Evolutionary conservation across 2,113 vertebrate species (phyloP).

Genomic region (Typhlomys cinereus): DNA sequence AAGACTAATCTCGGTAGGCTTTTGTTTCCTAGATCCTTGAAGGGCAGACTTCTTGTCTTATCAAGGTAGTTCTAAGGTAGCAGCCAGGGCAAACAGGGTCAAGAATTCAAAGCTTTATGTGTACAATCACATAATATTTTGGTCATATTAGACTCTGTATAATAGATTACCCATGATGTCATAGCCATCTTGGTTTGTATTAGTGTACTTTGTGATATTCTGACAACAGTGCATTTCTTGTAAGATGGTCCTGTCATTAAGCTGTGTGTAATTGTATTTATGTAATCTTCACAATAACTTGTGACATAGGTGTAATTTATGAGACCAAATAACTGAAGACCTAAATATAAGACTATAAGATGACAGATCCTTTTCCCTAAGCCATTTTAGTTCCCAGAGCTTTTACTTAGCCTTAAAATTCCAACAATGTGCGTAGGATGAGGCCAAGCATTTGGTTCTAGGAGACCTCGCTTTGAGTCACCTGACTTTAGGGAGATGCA

Average conservation of each 20-base stretch:
- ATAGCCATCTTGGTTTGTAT: not conserved
- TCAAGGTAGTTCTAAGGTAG: not conserved
- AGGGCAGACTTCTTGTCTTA: not conserved
- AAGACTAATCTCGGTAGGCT: not conserved
- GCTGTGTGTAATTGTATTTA: not conserved
- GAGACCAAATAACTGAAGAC: not conserved
- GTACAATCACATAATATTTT: not conserved
- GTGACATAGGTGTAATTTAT: not conserved
- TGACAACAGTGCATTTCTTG: not conserved
- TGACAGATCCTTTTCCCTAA: not conserved
- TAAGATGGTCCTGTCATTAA: not conserved
- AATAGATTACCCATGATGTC: no score
- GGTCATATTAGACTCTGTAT: not conserved
- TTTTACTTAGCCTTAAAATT: not conserved
- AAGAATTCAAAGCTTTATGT: not conserved
- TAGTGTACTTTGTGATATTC: not conserved
- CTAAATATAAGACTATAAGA: not conserved
- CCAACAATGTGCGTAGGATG: rapidly evolving
- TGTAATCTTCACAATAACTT: not conserved
- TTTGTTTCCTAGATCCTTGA: not conserved
- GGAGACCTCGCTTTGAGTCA: not conserved
- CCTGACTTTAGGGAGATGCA: not conserved
- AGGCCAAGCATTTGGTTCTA: not conserved
- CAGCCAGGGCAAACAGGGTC: not conserved
- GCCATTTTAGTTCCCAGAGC: not conserved